Evolutionary conservation across 2,888 invertebrate genomes (phyloP).

Genomic region (Augochlorella aurata): DNA sequence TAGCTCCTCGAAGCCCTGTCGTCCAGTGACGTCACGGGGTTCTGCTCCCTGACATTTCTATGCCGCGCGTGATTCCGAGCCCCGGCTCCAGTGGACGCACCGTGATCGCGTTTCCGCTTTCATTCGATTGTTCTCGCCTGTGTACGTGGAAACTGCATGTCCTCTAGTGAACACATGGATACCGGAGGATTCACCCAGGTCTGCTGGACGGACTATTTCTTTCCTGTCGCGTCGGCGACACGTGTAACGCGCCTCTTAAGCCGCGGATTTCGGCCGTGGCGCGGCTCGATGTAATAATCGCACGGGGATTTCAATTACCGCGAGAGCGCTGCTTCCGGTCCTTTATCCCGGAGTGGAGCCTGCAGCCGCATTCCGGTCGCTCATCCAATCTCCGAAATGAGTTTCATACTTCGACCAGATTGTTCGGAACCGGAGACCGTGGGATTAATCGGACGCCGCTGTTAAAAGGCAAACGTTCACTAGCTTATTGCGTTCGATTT

Average conservation of each 20-base stretch:
- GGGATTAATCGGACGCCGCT: neutral
- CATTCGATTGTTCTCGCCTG: neutral
- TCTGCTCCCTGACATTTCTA: neutral
- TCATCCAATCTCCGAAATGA: neutral
- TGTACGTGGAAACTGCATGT: neutral
- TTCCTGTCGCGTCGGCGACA: neutral
- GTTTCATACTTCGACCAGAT: neutral
- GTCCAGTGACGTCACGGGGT: neutral
- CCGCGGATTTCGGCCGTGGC: no score
- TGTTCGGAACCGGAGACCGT: neutral
- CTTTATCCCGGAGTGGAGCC: neutral
- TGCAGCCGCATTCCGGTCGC: neutral
- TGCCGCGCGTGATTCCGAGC: neutral
- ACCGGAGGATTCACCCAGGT: neutral
- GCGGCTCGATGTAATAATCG: neutral
- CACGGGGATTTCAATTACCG: neutral
- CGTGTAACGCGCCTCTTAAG: no score
- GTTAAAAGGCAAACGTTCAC: neutral
- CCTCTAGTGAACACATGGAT: neutral
- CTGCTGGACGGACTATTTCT: neutral
- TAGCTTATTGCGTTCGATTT: constrained; percentile 36
- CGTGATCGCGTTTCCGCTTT: constrained; percentile 4
- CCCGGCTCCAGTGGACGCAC: neutral
- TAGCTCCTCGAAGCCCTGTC: no score
- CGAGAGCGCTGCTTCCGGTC: neutral